Evolutionary conservation across 2,113 vertebrate genomes (phyloP).

Genomic region (Ciconia maguari): DNA sequence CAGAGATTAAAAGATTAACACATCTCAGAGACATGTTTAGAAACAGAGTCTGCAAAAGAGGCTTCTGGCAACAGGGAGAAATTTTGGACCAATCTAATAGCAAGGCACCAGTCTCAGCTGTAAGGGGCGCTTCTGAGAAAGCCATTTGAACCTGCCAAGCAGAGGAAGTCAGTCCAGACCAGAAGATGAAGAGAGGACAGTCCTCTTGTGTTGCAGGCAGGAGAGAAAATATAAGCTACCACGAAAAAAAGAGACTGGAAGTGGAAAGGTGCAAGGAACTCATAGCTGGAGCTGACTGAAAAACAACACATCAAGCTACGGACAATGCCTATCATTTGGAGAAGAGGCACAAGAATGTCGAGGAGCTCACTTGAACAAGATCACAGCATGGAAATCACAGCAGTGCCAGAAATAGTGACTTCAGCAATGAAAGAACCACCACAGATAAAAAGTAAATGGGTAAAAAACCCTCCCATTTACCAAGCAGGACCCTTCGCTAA

Average conservation of each 20-base stretch:
- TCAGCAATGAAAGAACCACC: conserved; percentile 48
- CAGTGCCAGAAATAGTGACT: conserved; percentile 34
- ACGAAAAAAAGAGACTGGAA: neutral
- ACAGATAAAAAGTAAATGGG: conserved; percentile 18
- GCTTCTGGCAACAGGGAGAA: neutral
- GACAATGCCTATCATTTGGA: neutral
- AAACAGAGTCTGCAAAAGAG: neutral
- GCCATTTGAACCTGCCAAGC: neutral
- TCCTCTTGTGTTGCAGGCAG: neutral
- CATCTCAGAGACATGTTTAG: neutral
- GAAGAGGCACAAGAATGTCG: conserved; percentile 7
- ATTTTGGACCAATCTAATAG: neutral
- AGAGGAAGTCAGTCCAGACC: neutral
- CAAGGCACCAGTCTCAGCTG: neutral
- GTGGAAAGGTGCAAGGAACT: neutral
- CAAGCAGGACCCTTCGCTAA: neutral
- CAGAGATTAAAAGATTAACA: conserved; percentile 19
- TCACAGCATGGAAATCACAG: conserved; percentile 22
- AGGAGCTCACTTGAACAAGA: neutral
- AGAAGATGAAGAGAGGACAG: neutral
- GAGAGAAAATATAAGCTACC: neutral
- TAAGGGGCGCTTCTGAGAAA: neutral
- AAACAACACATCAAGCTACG: neutral
- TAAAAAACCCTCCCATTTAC: neutral
- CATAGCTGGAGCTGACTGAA: neutral